Evolutionary conservation across 2,797 vertebrate species (phyloP).

Genomic region (Chelon auratus): DNA sequence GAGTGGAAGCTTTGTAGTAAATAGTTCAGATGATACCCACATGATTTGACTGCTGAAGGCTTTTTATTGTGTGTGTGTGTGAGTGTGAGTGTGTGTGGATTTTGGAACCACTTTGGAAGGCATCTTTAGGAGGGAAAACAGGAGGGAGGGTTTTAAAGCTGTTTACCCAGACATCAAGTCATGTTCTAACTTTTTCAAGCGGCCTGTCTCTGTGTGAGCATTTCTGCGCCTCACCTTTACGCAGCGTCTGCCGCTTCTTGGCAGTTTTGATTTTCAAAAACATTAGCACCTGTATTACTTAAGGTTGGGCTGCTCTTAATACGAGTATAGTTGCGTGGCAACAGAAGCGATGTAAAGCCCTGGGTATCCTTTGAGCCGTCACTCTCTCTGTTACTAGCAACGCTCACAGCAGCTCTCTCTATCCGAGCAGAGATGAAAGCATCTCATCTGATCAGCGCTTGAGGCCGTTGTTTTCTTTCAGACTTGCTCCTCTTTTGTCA

Average conservation of each 20-base stretch:
- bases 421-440: constrained; percentile 59
- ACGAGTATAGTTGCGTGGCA: constrained; percentile 49
- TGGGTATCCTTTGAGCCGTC: constrained; percentile 41
- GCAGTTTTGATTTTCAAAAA: constrained; percentile 15
- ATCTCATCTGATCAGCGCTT: constrained; percentile 35
- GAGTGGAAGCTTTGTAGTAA: too few relatives aligned
- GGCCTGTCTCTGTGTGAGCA: background rate
- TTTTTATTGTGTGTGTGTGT: background rate
- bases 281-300: constrained; percentile 15
- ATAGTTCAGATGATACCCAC: too few relatives aligned
- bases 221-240: background rate
- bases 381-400: constrained; percentile 29
- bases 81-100: too few relatives aligned
- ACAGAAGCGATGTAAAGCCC: constrained; percentile 40
- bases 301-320: constrained; percentile 18
- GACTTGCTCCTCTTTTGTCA: constrained; percentile 7
- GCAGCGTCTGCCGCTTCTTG: constrained; percentile 1
- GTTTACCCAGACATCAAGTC: too few relatives aligned
- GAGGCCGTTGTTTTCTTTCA: constrained; percentile 30
- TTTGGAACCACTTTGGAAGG: too few relatives aligned
- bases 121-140: too few relatives aligned
- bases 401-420: constrained; percentile 40
- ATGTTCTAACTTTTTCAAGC: background rate
- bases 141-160: too few relatives aligned
- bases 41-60: too few relatives aligned